These are phyloP conservation scores for Sebastolobus alascanus DNA, from an alignment of 2,797 vertebrate genomes.

Conservation along the genomic window DNA sequence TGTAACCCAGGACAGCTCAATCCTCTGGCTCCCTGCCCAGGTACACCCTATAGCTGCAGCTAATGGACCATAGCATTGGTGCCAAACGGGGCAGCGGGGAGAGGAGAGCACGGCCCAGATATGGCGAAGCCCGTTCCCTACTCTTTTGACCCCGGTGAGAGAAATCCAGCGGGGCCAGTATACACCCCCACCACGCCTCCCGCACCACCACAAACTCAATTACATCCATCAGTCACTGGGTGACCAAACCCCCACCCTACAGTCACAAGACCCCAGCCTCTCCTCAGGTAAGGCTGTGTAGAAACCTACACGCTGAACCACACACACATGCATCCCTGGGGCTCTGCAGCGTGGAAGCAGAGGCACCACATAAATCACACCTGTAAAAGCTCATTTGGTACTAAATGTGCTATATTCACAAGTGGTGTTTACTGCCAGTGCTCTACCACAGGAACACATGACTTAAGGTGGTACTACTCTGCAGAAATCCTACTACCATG, in stretches of 20 bases:
- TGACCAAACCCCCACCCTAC: constrained; percentile 36
- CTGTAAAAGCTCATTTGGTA: constrained; percentile 79
- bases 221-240: constrained; percentile 67
- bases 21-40: constrained; percentile 75
- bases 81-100: constrained; percentile 69
- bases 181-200: constrained; percentile 69
- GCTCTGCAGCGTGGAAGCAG: constrained; percentile 39
- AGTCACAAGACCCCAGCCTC: constrained; percentile 42
- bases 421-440: constrained; percentile 74
- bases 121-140: constrained; percentile 67
- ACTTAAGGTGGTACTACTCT: constrained; percentile 35
- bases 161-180: constrained; percentile 78
- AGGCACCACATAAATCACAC: constrained; percentile 76
- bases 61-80: constrained; percentile 77
- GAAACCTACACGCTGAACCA: constrained; percentile 14
- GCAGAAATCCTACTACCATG: constrained; percentile 1
- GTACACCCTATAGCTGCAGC: constrained; percentile 75
- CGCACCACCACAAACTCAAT: constrained; percentile 64
- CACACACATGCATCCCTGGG: constrained; percentile 16
- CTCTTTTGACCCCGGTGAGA: constrained; percentile 71
- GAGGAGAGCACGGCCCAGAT: constrained; percentile 66
- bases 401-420: constrained; percentile 76
- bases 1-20: constrained; percentile 74
- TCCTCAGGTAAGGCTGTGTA: constrained; percentile 51
- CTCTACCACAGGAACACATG: constrained; percentile 62